Conservation (phyloP, 1,140 invertebrate species). For the Pantala flavescens region DNA sequence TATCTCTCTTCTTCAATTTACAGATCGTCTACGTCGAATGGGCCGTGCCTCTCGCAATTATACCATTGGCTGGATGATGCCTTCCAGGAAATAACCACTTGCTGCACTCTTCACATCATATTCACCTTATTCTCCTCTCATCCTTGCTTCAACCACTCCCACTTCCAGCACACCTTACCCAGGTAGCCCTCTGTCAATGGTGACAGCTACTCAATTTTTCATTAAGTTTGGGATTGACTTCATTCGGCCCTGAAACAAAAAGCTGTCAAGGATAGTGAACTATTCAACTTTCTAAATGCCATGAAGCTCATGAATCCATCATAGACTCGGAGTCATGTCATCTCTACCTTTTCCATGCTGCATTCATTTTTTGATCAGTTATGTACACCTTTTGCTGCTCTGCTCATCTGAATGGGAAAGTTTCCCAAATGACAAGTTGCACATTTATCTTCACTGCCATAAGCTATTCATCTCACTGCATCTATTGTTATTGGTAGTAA, state of each 20-base stretch:
- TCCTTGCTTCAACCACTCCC: background rate
- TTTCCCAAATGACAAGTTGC: background rate
- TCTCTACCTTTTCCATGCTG: background rate
- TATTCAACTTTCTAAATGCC: too few species aligned
- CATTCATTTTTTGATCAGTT: background rate
- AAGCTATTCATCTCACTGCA: background rate
- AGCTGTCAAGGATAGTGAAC: too few species aligned
- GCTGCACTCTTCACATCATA: background rate
- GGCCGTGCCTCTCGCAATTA: slow-evolving; percentile 34
- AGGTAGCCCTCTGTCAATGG: too few species aligned
- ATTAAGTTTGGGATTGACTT: too few species aligned
- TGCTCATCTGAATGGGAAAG: too few species aligned
- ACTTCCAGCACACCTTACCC: background rate
- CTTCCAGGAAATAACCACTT: background rate
- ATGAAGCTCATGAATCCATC: too few species aligned
- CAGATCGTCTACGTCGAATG: slow-evolving; percentile 34
- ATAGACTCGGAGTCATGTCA: background rate
- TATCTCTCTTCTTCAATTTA: slow-evolving; percentile 20
- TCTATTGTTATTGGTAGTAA: too few species aligned
- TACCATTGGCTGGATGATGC: slow-evolving; percentile 33
- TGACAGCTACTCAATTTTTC: too few species aligned
- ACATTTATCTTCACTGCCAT: slow-evolving; percentile 2
- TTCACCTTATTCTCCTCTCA: background rate
- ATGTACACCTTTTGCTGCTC: background rate
- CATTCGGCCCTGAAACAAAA: too few species aligned